Base-by-base conservation (phyloP, 2,113 vertebrate genomes). In the Procavia capensis region DNA sequence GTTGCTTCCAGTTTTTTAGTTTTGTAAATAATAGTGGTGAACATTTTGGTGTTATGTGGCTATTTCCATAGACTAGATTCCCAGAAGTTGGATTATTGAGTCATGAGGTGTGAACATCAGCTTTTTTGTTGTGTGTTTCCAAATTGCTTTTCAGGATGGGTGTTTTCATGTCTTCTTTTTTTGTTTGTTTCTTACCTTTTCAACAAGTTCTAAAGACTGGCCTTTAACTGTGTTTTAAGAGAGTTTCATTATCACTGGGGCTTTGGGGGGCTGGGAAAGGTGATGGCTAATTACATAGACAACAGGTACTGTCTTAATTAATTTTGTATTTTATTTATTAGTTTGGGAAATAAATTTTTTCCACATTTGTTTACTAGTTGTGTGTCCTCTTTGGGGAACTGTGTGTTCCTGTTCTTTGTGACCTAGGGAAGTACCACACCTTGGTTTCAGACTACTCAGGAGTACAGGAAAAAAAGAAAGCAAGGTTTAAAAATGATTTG, bases 141-240 rank as follows among this genome's bases (percentile, higher is more conserved):
- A 92, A 41, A 74, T 84, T 68, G 82, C n/a, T 50, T 75, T 72
- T 27, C 34, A 50, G 39, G 43, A 78, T 16, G 34, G 45, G 74
- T 81, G 66, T 93, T 91, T 88, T 72, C 72, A 43, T 87, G 22
- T 85, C 41, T 31, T 72, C 25, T 31, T 91, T 84, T 24, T 81
- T 89, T n/a, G n/a, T n/a, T 66, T 19, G 29, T 57, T 92, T 86
- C 39, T 76, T 85, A 25, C 20, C 86, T 81, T 76, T 50, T 90
- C 45, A 91, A 93, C 13, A 85, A 20, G 79, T 87, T 92, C 36
- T 72, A 41, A 91, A 80, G 41, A 66, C 57, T 31, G 70, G 63
- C 80, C 66, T 81, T 76, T 59, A n/a, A 29, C 59, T n/a, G 68
- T 90, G 17, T 93, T 96, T 70, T 95, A n/a, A 95, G 78, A 90